Evolutionary conservation across 1,140 invertebrate genomes (phyloP).

Genomic region (Listronotus oregonensis): DNA sequence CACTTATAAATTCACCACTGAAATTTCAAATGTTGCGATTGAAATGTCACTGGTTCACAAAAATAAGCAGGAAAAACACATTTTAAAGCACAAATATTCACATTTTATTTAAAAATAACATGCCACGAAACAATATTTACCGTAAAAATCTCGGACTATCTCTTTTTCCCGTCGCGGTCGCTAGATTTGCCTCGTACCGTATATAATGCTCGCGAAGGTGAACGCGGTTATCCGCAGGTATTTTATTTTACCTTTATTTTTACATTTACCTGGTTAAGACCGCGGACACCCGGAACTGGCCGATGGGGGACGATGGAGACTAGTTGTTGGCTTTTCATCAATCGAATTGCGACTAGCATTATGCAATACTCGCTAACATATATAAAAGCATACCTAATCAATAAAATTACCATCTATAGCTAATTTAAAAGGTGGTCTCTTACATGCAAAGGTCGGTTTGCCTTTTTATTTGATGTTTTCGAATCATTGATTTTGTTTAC

Average conservation of each 20-base stretch:
- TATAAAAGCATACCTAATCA: constrained; percentile 4
- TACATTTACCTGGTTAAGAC: constrained; percentile 16
- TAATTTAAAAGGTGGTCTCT: constrained; percentile 1
- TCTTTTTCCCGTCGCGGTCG: no score
- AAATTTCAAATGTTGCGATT: no score
- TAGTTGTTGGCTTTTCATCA: no score
- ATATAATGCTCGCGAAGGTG: constrained; percentile 21
- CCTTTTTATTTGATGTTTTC: neutral
- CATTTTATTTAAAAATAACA: no score
- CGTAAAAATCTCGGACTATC: no score
- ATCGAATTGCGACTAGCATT: constrained; percentile 10
- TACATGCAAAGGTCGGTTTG: neutral
- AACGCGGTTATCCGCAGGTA: constrained; percentile 14
- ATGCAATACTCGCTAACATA: constrained; percentile 7
- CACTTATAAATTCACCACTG: no score
- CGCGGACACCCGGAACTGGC: constrained; percentile 21
- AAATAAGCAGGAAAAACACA: no score
- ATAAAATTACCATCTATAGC: constrained; percentile 22
- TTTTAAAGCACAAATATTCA: no score
- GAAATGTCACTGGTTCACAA: no score
- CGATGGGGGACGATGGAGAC: constrained; percentile 5
- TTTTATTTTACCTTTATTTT: constrained; percentile 35
- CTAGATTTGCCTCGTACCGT: no score
- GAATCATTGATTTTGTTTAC: no score
- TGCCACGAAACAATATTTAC: no score